phyloP scores from a whole-genome alignment of 1,140 invertebrate species.

The Neotoxoptera formosana region DNA sequence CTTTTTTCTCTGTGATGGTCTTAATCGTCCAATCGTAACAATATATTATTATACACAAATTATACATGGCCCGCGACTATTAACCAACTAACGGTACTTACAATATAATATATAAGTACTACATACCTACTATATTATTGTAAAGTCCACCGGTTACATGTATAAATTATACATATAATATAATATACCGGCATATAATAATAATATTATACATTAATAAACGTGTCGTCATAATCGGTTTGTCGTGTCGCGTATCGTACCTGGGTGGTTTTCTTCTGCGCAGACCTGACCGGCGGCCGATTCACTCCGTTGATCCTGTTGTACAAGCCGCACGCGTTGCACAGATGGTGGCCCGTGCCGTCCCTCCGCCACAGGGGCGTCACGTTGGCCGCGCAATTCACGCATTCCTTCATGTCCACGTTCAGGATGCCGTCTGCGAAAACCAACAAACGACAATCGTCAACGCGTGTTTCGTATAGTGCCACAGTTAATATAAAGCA shows the following conservation, averaged over 20 bases:
- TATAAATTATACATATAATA: not conserved
- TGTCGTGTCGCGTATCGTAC: slow-evolving; percentile 56
- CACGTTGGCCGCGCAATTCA: slow-evolving; percentile 85
- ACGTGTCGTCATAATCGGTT: not conserved
- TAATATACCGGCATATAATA: slow-evolving; percentile 5
- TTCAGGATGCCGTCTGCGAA: slow-evolving; percentile 59
- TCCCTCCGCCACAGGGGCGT: slow-evolving; percentile 90
- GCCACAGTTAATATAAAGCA: not conserved
- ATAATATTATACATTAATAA: not conserved
- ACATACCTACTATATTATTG: not conserved
- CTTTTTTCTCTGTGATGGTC: not conserved
- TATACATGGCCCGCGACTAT: not conserved
- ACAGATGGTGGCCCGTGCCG: slow-evolving; percentile 87
- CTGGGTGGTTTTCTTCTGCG: slow-evolving; percentile 62
- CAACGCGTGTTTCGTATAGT: not conserved
- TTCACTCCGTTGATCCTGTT: slow-evolving; percentile 87
- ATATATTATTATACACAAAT: not conserved
- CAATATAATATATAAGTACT: not conserved
- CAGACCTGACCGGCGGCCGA: slow-evolving; percentile 72
- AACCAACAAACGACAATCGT: not conserved
- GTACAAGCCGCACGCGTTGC: slow-evolving; percentile 87
- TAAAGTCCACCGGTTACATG: not conserved
- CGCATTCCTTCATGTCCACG: slow-evolving; percentile 80
- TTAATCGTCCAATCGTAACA: not conserved
- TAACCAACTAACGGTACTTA: not conserved